Base-by-base conservation (phyloP, 2,888 invertebrate species). In the Cosmia pyralina region DNA sequence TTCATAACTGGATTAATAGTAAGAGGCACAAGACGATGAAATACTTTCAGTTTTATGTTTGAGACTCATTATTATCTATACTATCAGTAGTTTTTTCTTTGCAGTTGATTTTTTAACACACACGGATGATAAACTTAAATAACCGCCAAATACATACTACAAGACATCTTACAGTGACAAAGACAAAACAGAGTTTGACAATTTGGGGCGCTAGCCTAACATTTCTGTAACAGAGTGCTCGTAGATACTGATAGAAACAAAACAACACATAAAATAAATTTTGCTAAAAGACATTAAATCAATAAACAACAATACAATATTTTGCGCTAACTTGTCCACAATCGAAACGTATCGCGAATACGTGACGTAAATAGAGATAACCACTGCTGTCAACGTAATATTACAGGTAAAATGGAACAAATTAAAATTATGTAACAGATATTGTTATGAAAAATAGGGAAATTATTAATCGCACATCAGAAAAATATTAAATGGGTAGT, bases 321-420 rank as follows among this genome's bases (percentile, higher is more conserved):
- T 65, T 64, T 28, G 13, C 15, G 44, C 50, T 71, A 71, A 80
- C 41, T 38, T 41, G 34, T 48, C 34, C 2, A 5, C 38, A 70
- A 44, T 55, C 2, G 52, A 60, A 55, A 62, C n/a, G 11, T 64
- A 52, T 70, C 48, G 11, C 34, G 0, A 22, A 44, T 38, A 72
- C 77, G 67, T 72, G 67, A 77, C 59, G 13, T 38, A 72, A 68
- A 65, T 57, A 19, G 17, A 77, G 55, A 68, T 67, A 67, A 50
- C 46, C 7, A 28, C 46, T 34, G 17, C 17, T 68, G 63, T 28
- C 72, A 57, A 60, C 34, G 13, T 65, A 53, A 77, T 46, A 52
- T 60, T 67, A 57, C 72, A 77, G 41, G 55, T 57, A 64, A 77
- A 71, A 64, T 60, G 67, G 72, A 28, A 52, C 46, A 44, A 22